Evolutionary conservation across 2,797 vertebrate species (phyloP), one percentile per base, ranked within the genome.

Genomic region (Luscinia luscinia): DNA sequence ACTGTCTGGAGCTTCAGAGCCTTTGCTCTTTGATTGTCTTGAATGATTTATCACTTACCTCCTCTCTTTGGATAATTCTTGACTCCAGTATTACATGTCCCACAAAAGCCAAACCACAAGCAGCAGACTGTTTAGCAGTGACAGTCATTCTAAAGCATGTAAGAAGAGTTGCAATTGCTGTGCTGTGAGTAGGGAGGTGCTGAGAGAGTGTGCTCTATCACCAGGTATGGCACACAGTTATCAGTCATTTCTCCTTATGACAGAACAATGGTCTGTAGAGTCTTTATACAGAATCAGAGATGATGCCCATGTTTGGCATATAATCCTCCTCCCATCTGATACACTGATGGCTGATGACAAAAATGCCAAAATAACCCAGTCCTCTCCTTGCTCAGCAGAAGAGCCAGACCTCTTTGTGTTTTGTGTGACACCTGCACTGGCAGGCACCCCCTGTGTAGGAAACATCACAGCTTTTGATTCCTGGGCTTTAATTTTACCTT

Each of bases 191-290:
- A 41, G 30, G 20, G 13, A 16, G 12, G 17, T 68, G 54, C 49
- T 45, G 30, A 52, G 23, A 32, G 5, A 45, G 2, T 2, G 6
- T 34, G 34, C 16, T 46, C 40, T 34, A 6, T 40, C 0, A 0
- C 40, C 55, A 46, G 27, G 5, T 40, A 10, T 4, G 62, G 51
- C 38, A 64, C n/a, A 62, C 12, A 41, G 55, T 81, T 54, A 51
- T 18, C 27, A 28, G 41, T 20, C 2, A 4, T 28, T 57, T 27
- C 24, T 48, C 46, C 18, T 80, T 46, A 26, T 16, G 21, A 61
- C 23, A 76, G 26, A 90, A 34, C 49, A 72, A 43, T 27, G 45
- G 7, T 19, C 66, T 40, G 8, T 26, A 7, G 9, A 14, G 30
- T 23, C 12, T 61, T 11, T 15, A 34, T 15, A 18, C 6, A 32